Conservation (phyloP, 2,888 invertebrate species). For the Campoplex nolae region DNA sequence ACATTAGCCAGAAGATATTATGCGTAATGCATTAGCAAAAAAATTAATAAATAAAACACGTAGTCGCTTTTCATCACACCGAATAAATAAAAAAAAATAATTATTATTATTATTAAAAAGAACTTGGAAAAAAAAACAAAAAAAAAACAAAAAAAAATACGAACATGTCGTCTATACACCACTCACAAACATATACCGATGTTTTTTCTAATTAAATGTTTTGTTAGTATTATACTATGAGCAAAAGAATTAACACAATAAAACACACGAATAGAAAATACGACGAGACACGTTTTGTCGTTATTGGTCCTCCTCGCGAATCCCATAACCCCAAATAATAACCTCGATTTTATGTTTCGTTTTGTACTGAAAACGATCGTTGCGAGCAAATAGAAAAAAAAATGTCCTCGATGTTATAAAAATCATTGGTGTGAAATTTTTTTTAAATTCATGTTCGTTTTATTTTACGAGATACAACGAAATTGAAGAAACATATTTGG, state of each 20-base stretch:
- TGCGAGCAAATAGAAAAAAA: no score
- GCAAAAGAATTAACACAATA: slow-evolving; percentile 80
- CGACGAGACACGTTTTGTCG: background rate
- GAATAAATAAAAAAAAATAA: slow-evolving; percentile 51
- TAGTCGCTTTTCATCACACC: slow-evolving; percentile 80
- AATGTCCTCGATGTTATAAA: no score
- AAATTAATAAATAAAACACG: slow-evolving; percentile 71
- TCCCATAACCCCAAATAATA: background rate
- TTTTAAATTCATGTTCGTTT: no score
- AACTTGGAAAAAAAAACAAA: slow-evolving; percentile 46
- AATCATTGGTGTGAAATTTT: no score
- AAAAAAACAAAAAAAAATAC: slow-evolving; percentile 61
- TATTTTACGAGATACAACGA: no score
- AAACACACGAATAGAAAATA: slow-evolving; percentile 71
- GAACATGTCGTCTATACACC: slow-evolving; percentile 71
- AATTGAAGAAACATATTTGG: background rate
- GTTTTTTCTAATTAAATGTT: slow-evolving; percentile 83
- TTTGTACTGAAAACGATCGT: no score
- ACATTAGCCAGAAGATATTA: slow-evolving; percentile 80
- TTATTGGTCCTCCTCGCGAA: slow-evolving; percentile 19
- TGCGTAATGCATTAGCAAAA: slow-evolving; percentile 72
- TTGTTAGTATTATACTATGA: slow-evolving; percentile 81
- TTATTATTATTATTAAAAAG: slow-evolving; percentile 58
- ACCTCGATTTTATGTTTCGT: background rate
- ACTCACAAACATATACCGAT: slow-evolving; percentile 74